These are phyloP conservation scores for Maniola jurtina DNA, from an alignment of 1,140 invertebrate genomes.

Conservation along the genomic window DNA sequence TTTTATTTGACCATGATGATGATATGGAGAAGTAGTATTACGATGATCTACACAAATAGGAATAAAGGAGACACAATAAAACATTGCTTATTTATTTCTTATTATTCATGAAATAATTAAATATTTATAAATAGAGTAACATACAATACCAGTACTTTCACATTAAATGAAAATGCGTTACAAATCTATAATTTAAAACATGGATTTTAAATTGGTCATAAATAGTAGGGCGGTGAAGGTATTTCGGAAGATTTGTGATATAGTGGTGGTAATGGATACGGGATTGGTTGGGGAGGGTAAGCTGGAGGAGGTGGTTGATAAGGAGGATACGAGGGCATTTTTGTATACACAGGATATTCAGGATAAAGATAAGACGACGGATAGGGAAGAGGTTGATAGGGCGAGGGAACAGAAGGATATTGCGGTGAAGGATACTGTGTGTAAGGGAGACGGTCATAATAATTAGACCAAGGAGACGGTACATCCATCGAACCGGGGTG, in stretches of 20 bases:
- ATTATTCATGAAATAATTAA: too few relatives aligned
- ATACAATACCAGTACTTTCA: too few relatives aligned
- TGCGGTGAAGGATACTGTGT: constrained; percentile 26
- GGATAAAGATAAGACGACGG: constrained; percentile 22
- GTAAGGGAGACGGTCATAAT: constrained; percentile 37
- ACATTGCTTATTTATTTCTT: too few relatives aligned
- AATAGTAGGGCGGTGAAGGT: constrained; percentile 24
- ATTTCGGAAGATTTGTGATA: constrained; percentile 26
- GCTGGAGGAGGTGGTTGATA: constrained; percentile 12
- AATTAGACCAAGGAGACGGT: constrained; percentile 22
- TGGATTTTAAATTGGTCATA: neutral
- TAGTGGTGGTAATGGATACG: constrained; percentile 21
- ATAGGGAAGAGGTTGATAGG: constrained; percentile 16
- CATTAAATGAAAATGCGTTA: neutral
- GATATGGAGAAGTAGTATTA: too few relatives aligned
- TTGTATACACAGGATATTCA: constrained; percentile 17
- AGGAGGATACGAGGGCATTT: constrained; percentile 13
- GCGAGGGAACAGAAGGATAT: constrained; percentile 16
- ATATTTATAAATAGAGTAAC: too few relatives aligned
- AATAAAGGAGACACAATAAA: too few relatives aligned
- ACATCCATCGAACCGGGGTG: neutral
- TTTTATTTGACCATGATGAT: too few relatives aligned
- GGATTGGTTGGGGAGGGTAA: constrained; percentile 11
- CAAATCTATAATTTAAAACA: neutral
- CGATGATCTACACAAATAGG: too few relatives aligned